Conservation (phyloP, 1,140 invertebrate genomes). For the Propsilocerus akamusi region DNA sequence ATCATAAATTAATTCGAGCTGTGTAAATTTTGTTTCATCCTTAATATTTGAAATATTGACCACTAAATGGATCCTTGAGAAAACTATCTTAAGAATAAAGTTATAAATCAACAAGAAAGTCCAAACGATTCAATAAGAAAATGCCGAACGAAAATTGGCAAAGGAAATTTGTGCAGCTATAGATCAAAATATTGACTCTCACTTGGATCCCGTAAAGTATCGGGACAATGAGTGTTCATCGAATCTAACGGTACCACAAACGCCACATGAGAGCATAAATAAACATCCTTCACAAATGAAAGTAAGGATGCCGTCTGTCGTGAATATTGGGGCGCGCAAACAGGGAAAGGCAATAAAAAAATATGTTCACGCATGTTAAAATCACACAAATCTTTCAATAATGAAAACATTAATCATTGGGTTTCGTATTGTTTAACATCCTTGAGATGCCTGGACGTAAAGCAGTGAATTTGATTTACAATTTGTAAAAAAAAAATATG, state of each 20-base stretch:
- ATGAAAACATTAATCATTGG: constrained; percentile 3
- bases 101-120: constrained; percentile 1
- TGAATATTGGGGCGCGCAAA: too few relatives aligned
- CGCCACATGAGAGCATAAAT: not conserved
- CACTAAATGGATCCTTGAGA: too few relatives aligned
- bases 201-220: not conserved
- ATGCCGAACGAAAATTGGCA: not conserved
- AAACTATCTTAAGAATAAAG: too few relatives aligned
- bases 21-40: too few relatives aligned
- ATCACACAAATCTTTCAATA: not conserved
- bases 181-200: constrained; percentile 2
- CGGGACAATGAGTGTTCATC: too few relatives aligned
- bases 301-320: not conserved
- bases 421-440: not conserved
- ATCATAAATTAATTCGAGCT: too few relatives aligned
- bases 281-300: constrained; percentile 1
- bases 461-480: too few relatives aligned
- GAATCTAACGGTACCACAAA: not conserved
- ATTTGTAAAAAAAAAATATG: too few relatives aligned
- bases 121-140: not conserved
- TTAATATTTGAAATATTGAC: too few relatives aligned
- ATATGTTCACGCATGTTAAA: not conserved
- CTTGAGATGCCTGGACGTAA: too few relatives aligned
- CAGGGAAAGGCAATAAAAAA: too few relatives aligned
- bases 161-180: not conserved